Base-by-base conservation (phyloP, 2,113 vertebrate species). In the Kryptolebias marmoratus region DNA sequence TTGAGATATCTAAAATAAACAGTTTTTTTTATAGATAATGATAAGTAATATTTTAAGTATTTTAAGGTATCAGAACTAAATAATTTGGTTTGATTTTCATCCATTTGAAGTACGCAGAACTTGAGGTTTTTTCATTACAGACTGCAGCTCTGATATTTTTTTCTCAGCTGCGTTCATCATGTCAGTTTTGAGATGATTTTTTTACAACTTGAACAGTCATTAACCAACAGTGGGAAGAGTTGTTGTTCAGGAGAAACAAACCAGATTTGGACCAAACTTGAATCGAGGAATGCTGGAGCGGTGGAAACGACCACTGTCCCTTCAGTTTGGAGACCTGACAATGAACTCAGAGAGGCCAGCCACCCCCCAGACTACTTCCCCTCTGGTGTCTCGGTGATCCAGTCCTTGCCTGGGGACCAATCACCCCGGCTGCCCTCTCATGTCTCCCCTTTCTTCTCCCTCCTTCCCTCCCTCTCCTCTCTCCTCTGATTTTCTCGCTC, bases 341-440 rank as follows among this genome's bases (percentile, higher is more conserved):
- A 85, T 93, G 93, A 94, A 93, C 93, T 80, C 84, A 79, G 67
- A 22, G 84, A 83, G 90, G 74, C 84, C 91, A 88, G 85, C 78
- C 88, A 63, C 86, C 90, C 87, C 89, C 89, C 83, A 89, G 83
- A 91, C 90, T 44, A 86, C 67, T 69, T 65, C 80, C 87, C 87
- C 85, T 88, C 83, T 80, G 84, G 88, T 76, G 85, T 77, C 90
- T 87, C 87, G 81, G 85, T 88, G 85, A 67, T 83, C 64, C 77
- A 80, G 83, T 79, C 79, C 48, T 77, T 82, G 89, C 88, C 90
- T 87, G 87, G 79, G 90, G 91, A 87, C 76, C 86, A 82, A 86
- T 91, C 89, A 86, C 90, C 88, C 86, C 49, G 64, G 64, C 89
- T 88, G 88, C 86, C 89, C 90, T 86, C 82, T 66, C 64, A 4